A percentile compares a stretch with the other conserved stretches of the same genome.
These are phyloP conservation scores for Automeris io DNA, from an alignment of 2,888 invertebrate genomes.

Conservation along the genomic window DNA sequence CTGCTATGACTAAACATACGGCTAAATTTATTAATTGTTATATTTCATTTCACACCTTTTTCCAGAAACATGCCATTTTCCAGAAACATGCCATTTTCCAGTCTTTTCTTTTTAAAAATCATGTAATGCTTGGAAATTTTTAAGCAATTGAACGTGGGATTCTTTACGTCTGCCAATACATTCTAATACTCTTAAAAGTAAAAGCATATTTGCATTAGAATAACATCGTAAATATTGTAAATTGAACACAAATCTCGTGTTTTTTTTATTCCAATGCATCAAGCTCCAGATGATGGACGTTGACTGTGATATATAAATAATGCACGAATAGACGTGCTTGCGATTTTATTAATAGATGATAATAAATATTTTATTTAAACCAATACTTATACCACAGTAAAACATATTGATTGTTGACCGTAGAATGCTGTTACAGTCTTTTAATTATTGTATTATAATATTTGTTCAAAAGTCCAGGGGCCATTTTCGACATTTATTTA, in stretches of 20 bases:
- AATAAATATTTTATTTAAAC: no score
- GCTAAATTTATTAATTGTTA: slow-evolving; percentile 1
- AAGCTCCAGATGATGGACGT: slow-evolving; percentile 6
- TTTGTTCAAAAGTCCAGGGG: no score
- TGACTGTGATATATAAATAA: slow-evolving; percentile 12
- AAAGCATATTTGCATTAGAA: not conserved
- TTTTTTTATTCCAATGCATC: not conserved
- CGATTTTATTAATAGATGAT: no score
- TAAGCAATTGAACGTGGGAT: not conserved
- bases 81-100: no score
- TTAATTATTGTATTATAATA: no score
- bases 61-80: no score
- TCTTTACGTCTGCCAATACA: not conserved
- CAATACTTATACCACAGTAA: no score
- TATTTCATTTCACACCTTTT: not conserved
- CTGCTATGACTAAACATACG: not conserved
- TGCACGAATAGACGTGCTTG: slow-evolving; percentile 15
- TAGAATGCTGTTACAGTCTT: no score
- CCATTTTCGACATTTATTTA: no score
- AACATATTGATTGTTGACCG: no score
- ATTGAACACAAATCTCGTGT: not conserved
- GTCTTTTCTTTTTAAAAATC: not conserved
- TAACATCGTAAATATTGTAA: slow-evolving; percentile 3
- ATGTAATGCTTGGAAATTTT: not conserved
- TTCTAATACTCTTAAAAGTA: not conserved